phyloP scores from a whole-genome alignment of 2,113 vertebrate species.

The Picathartes gymnocephalus region DNA sequence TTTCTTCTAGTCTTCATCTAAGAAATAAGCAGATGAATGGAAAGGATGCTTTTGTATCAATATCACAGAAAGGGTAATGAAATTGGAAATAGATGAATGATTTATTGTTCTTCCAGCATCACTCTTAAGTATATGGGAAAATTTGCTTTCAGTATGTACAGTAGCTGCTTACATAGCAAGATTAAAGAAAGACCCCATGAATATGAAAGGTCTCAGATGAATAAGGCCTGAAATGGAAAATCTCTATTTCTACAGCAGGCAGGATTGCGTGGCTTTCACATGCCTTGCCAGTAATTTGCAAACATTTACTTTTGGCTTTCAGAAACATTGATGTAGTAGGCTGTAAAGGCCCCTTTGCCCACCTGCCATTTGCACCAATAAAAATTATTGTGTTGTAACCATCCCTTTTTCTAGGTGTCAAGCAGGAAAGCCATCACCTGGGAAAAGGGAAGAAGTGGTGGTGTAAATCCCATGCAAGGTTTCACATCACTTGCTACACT shows the following conservation, averaged over 20 bases:
- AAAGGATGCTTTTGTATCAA: constrained; percentile 35
- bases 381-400: neutral
- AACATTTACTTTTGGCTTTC: constrained; percentile 30
- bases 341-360: neutral
- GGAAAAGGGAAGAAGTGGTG: neutral
- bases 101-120: constrained; percentile 50
- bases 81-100: constrained; percentile 66
- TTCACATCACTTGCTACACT: neutral
- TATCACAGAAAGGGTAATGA: constrained; percentile 59
- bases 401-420: constrained; percentile 28
- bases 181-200: constrained; percentile 50
- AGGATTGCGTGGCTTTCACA: neutral
- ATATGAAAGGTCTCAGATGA: constrained; percentile 35
- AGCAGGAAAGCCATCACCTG: neutral
- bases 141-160: constrained; percentile 39
- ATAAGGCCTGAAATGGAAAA: constrained; percentile 59
- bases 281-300: neutral
- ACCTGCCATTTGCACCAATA: neutral
- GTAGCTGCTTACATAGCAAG: constrained; percentile 59
- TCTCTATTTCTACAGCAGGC: neutral
- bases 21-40: constrained; percentile 28
- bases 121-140: constrained; percentile 33
- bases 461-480: neutral
- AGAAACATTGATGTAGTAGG: neutral
- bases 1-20: constrained; percentile 26